A percentile compares a stretch with the other conserved stretches of the same genome.
phyloP scores from a whole-genome alignment of 2,888 invertebrate species.

The Colostygia pectinataria region DNA sequence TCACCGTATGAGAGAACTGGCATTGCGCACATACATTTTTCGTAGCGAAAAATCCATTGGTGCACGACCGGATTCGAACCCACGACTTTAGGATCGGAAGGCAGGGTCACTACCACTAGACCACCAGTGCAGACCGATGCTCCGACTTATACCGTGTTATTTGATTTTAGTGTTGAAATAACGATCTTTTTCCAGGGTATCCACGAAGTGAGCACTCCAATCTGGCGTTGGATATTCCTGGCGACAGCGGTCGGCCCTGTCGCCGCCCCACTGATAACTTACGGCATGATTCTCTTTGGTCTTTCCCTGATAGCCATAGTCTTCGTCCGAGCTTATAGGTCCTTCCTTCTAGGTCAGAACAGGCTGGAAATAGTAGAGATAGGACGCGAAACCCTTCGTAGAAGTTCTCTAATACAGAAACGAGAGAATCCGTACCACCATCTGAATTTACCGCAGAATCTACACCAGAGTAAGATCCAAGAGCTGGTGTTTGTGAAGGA shows the following conservation, averaged over 20 bases:
- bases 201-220: conserved; percentile 90
- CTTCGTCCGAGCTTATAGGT: conserved; percentile 89
- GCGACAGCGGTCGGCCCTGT: conserved; percentile 90
- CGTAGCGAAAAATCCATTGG: too few species aligned
- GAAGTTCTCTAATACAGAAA: conserved; percentile 84
- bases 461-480: conserved; percentile 37
- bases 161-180: too few species aligned
- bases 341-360: conserved; percentile 86
- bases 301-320: conserved; percentile 85
- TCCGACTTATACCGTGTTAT: too few species aligned
- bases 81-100: too few species aligned
- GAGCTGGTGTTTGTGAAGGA: conserved; percentile 57
- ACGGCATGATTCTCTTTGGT: conserved; percentile 88
- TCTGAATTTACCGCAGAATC: conserved; percentile 30
- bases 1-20: too few species aligned
- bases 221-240: conserved; percentile 90
- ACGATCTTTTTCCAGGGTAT: conserved; percentile 87
- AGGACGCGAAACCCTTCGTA: conserved; percentile 87
- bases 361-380: conserved; percentile 90
- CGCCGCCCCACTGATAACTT: conserved; percentile 87
- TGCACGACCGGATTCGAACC: too few species aligned
- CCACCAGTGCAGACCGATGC: too few species aligned
- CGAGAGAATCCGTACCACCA: conserved; percentile 71
- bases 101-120: too few species aligned
- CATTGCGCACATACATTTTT: too few species aligned